A percentile compares a stretch with the other conserved stretches of the same genome.
These are phyloP conservation scores for Lordiphosa collinella DNA, from an alignment of 1,140 invertebrate species.

Conservation along the genomic window DNA sequence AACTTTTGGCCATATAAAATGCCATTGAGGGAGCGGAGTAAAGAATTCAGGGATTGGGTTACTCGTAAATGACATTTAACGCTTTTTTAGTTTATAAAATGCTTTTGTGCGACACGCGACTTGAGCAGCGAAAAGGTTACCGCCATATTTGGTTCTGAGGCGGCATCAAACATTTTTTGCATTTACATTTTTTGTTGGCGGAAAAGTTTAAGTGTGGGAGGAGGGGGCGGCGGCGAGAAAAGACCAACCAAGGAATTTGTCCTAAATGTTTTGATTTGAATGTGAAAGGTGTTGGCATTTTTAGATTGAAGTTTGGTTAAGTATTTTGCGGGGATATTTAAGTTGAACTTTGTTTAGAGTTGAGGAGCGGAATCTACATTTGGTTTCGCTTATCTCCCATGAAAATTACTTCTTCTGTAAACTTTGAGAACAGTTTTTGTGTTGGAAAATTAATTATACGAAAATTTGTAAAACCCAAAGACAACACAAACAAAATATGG, in stretches of 20 bases:
- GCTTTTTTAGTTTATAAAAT: slow-evolving; percentile 73
- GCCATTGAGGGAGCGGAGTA: slow-evolving; percentile 26
- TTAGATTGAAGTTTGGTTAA: slow-evolving; percentile 9
- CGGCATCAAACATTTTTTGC: slow-evolving; percentile 10
- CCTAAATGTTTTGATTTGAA: slow-evolving; percentile 41
- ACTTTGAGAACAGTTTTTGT: not conserved
- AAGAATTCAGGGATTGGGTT: slow-evolving; percentile 44
- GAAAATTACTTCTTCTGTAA: not conserved
- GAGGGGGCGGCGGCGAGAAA: not conserved
- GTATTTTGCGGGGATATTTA: not conserved
- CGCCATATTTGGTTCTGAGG: slow-evolving; percentile 5
- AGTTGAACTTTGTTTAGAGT: not conserved
- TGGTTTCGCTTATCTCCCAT: no score
- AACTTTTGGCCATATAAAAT: slow-evolving; percentile 67
- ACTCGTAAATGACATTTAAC: slow-evolving; percentile 74
- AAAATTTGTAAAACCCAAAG: slow-evolving; percentile 1
- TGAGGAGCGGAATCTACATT: no score
- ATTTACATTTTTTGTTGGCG: not conserved
- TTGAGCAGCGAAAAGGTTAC: not conserved
- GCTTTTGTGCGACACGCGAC: slow-evolving; percentile 26
- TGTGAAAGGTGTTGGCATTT: slow-evolving; percentile 41
- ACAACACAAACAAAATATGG: slow-evolving; percentile 1
- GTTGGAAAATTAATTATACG: slow-evolving; percentile 1
- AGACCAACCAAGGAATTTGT: slow-evolving; percentile 25
- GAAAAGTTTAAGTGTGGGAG: not conserved